These are phyloP conservation scores for Penaeus indicus DNA, from an alignment of 1,140 invertebrate genomes.

Conservation along the genomic window DNA sequence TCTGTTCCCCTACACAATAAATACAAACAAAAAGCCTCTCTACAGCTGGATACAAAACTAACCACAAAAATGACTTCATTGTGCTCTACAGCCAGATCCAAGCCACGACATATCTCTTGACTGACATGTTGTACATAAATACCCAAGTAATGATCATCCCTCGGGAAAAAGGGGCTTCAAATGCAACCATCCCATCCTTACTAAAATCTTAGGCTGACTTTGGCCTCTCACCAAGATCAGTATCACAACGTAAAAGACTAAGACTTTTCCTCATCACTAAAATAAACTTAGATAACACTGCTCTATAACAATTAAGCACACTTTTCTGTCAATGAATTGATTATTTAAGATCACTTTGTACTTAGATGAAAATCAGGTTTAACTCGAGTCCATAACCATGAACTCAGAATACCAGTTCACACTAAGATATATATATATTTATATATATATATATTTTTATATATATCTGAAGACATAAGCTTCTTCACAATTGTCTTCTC, in stretches of 20 bases:
- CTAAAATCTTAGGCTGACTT: slow-evolving; percentile 53
- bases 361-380: slow-evolving; percentile 61
- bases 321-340: slow-evolving; percentile 52
- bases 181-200: slow-evolving; percentile 33
- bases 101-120: slow-evolving; percentile 22
- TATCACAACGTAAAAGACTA: slow-evolving; percentile 63
- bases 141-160: slow-evolving; percentile 40
- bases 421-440: slow-evolving; percentile 19
- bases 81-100: slow-evolving; percentile 37
- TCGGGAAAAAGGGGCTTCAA: slow-evolving; percentile 31
- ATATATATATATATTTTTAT: slow-evolving; percentile 12
- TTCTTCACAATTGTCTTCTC: slow-evolving; percentile 40
- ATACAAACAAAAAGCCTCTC: slow-evolving; percentile 63
- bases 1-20: slow-evolving; percentile 40
- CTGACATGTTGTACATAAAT: slow-evolving; percentile 42
- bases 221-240: slow-evolving; percentile 59
- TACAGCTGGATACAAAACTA: slow-evolving; percentile 56
- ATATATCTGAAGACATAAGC: slow-evolving; percentile 6
- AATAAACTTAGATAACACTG: slow-evolving; percentile 62
- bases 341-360: slow-evolving; percentile 64
- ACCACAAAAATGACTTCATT: slow-evolving; percentile 46
- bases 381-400: slow-evolving; percentile 50
- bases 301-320: slow-evolving; percentile 63
- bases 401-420: slow-evolving; percentile 41
- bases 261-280: slow-evolving; percentile 51